A percentile compares a stretch with the other conserved stretches of the same genome.
These are phyloP conservation scores for Clostera curtula DNA, from an alignment of 2,888 invertebrate species.

Conservation along the genomic window DNA sequence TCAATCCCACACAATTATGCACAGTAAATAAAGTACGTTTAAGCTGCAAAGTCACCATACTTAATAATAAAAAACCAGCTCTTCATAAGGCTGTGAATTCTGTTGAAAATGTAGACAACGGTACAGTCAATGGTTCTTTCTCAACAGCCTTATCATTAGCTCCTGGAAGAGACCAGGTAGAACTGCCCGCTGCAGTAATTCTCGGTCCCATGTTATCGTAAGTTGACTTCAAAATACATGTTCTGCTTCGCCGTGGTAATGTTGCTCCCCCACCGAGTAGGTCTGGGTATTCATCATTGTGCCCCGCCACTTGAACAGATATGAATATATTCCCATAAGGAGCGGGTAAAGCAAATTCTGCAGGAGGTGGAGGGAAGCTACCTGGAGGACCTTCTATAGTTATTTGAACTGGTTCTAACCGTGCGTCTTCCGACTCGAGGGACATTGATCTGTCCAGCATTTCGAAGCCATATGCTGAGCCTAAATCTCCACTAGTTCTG, in stretches of 20 bases:
- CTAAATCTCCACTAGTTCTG: constrained; percentile 79
- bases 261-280: constrained; percentile 75
- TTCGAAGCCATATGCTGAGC: constrained; percentile 66
- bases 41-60: no score
- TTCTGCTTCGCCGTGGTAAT: constrained; percentile 66
- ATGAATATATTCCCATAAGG: constrained; percentile 86
- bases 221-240: constrained; percentile 76
- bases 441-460: constrained; percentile 69
- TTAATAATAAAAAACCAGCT: constrained; percentile 6
- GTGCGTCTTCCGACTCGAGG: constrained; percentile 63
- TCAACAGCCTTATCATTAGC: constrained; percentile 44
- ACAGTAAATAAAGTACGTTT: no score
- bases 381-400: constrained; percentile 72
- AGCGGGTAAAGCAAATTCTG: constrained; percentile 64
- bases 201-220: constrained; percentile 94
- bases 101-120: constrained; percentile 61
- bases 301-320: constrained; percentile 85
- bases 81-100: constrained; percentile 65
- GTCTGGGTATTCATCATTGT: constrained; percentile 85
- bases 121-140: constrained; percentile 36
- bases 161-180: constrained; percentile 87
- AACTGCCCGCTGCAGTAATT: constrained; percentile 91
- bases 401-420: constrained; percentile 76
- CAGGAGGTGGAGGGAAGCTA: constrained; percentile 60
- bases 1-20: no score